Evolutionary conservation across 1,140 invertebrate genomes (phyloP).

Genomic region (Trissolcus basalis): DNA sequence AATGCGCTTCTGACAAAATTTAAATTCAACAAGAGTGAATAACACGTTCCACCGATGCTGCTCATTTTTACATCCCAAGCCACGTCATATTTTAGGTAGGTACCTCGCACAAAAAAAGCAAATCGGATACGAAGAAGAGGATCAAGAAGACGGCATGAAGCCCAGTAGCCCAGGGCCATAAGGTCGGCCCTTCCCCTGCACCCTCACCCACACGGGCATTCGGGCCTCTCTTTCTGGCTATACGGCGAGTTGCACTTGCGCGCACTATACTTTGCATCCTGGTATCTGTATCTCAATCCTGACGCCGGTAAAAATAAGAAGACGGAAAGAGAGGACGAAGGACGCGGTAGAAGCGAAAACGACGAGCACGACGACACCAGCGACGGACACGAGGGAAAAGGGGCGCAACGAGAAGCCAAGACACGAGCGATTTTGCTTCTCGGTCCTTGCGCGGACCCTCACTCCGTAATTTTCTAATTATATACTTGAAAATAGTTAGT

Average conservation of each 20-base stretch:
- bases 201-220: constrained; percentile 67
- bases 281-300: constrained; percentile 74
- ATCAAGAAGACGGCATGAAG: constrained; percentile 65
- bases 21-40: no score
- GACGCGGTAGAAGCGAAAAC: constrained; percentile 47
- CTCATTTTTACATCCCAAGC: no score
- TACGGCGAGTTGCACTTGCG: constrained; percentile 64
- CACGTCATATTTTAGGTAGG: constrained; percentile 50
- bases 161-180: constrained; percentile 75
- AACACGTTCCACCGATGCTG: no score
- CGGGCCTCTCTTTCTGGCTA: constrained; percentile 30
- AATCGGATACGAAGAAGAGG: constrained; percentile 48
- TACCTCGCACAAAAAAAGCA: constrained; percentile 64
- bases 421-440: constrained; percentile 43
- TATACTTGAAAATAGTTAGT: constrained; percentile 76
- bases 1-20: no score
- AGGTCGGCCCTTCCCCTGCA: constrained; percentile 71
- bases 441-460: constrained; percentile 63
- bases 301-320: constrained; percentile 64
- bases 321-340: constrained; percentile 57
- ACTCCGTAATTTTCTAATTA: constrained; percentile 76
- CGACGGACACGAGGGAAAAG: constrained; percentile 17
- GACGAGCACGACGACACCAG: constrained; percentile 38
- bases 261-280: constrained; percentile 69
- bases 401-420: constrained; percentile 19